Evolutionary conservation across 2,113 vertebrate genomes (phyloP), one percentile per base, ranked within the genome.

Genomic region (Onychostruthus taczanowskii): DNA sequence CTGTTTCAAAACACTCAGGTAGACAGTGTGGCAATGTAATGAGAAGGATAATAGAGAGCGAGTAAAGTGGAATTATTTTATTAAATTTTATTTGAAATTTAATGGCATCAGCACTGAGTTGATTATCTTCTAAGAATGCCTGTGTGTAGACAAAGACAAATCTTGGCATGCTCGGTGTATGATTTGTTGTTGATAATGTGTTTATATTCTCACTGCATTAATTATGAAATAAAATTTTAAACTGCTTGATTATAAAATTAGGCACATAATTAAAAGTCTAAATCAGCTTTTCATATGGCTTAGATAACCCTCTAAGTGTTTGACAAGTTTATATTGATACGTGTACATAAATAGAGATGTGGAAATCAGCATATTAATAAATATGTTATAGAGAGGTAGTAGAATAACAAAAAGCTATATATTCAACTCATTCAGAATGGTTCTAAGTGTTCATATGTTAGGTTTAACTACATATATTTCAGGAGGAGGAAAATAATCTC

Each of bases 401-500:
- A 80, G 17, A 78, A 16, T 53, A 64, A 52, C 9, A 68, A 26
- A 69, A 76, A 67, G 2, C 6, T 75, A 4, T 63, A 8, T 56
- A 68, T 61, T 73, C 7, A 13, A 4, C 59, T 50, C 9, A 59
- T 61, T 83, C 15, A 43, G 10, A 69, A 72, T 30, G 16, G 7
- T 18, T 77, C 90, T 85, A 46, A 21, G 22, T 24, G 16, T 69
- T 88, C 10, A 27, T 7, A 55, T 30, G 2, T 24, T 86, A 66
- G 43, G 6, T 70, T 92, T 44, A 35, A 31, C 59, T 69, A 49
- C 20, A 53, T 31, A 16, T 53, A 55, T 86, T 95, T 94, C 47
- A 81, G 11, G 46, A 70, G 70, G 26, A 92, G 18, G 43, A 96
- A 92, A 89, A 91, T 77, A 63, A 74, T 5, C 26, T 56, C 14